Evolutionary conservation across 2,797 vertebrate species (phyloP), one percentile per base, ranked within the genome.

Genomic region (Lutjanus argentimaculatus): DNA sequence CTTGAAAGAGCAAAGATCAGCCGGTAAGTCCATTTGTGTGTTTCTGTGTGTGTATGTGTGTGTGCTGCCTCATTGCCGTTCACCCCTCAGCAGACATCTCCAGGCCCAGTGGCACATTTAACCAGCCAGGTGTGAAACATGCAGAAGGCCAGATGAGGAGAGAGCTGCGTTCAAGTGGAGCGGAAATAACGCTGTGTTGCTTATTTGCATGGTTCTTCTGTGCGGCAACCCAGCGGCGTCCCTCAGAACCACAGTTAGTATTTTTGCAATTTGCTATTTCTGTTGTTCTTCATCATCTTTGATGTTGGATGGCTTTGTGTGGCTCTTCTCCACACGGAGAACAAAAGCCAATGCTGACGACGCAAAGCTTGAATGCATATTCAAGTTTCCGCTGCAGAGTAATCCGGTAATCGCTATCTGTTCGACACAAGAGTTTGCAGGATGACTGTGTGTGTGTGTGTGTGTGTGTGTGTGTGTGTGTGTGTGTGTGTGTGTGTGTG

Each of bases 61-160:
- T 49, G 69, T 53, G 51, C 65, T 64, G 49, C 55, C 59, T 80
- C 72, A n/a, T 65, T 67, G 62, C 70, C 14, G 59, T 70, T 79
- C 57, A 59, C 59, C 83, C 81, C 80, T 77, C 67, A 75, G 69
- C 72, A 82, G 65, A 73, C 76, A 70, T 84, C 80, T 79, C 62
- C 72, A 85, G 83, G 72, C 85, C 80, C 69, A 75, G 84, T 89
- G 91, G 86, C 90, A 93, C 91, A 90, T 92, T 91, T 92, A 92
- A 78, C 87, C 92, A 92, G 79, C 88, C 93, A 92, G 89, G 91
- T 94, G 92, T 93, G 86, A 94, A 94, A 92, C 84, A 76, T 77
- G 84, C 78, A 85, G 76, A 82, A 83, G 89, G 90, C 92, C 90
- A 91, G 88, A 90, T 85, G 90, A 91, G 85, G 88, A 88, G 72